These are phyloP conservation scores for Strix uralensis DNA, from an alignment of 2,113 vertebrate species.

Conservation along the genomic window DNA sequence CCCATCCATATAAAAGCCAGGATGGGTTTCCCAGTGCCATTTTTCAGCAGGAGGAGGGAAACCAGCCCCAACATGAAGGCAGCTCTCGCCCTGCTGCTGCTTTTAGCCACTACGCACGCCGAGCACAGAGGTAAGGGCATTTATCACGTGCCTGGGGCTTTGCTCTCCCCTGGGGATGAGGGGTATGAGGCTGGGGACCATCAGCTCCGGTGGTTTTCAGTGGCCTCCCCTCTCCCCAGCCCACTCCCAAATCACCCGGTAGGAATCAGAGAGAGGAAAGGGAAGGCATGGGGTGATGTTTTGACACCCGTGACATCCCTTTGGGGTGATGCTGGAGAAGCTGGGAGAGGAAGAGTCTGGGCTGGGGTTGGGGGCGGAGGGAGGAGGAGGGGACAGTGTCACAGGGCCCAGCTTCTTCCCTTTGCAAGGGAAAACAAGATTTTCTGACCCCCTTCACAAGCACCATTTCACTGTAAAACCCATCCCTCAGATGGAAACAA, in stretches of 20 bases:
- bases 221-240: neutral
- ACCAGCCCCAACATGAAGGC: slow-evolving; percentile 47
- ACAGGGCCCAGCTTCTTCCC: accelerated
- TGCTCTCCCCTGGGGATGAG: neutral
- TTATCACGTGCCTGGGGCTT: accelerated
- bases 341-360: neutral
- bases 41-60: neutral
- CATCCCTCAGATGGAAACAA: accelerated
- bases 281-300: neutral
- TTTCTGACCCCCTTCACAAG: neutral
- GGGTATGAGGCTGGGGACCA: accelerated
- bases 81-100: slow-evolving; percentile 34
- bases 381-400: neutral
- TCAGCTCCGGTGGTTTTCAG: accelerated
- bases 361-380: accelerated
- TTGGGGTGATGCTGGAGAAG: neutral
- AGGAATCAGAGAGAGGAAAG: neutral
- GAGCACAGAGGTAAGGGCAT: neutral
- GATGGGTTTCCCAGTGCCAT: accelerated
- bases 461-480: neutral
- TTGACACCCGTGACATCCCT: accelerated
- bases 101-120: accelerated
- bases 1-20: neutral
- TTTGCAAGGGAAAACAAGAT: neutral
- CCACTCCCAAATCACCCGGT: accelerated